Evolutionary conservation across 2,113 vertebrate genomes (phyloP).

Genomic region (Anolis carolinensis): DNA sequence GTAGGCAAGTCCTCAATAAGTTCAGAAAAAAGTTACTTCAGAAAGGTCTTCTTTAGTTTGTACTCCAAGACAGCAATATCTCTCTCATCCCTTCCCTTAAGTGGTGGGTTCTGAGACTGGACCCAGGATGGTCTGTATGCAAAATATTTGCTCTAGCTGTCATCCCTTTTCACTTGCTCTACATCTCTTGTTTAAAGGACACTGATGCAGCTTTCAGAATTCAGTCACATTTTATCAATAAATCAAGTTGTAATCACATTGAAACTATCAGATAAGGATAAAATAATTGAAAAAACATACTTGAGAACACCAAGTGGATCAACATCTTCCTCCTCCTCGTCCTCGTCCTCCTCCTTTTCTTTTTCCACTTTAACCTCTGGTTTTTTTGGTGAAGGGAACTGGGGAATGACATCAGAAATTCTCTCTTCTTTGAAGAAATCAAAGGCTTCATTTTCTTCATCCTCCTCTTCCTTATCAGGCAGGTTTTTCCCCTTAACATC

Average conservation of each 20-base stretch:
- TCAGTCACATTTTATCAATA: neutral
- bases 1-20: no score
- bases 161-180: neutral
- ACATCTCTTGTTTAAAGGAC: neutral
- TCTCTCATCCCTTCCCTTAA: neutral
- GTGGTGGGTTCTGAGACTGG: no score
- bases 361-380: neutral
- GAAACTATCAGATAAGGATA: neutral
- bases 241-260: neutral
- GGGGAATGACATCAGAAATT: constrained; percentile 39
- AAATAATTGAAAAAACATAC: constrained; percentile 62
- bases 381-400: constrained; percentile 18
- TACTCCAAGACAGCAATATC: no score
- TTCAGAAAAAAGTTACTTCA: neutral
- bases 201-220: neutral
- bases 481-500: constrained; percentile 68
- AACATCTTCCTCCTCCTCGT: constrained; percentile 73
- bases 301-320: constrained; percentile 84
- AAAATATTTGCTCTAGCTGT: neutral
- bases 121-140: neutral
- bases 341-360: constrained; percentile 39
- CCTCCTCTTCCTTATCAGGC: constrained; percentile 55
- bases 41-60: neutral
- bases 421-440: constrained; percentile 83
- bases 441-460: constrained; percentile 64